Conservation (phyloP, 2,888 invertebrate genomes). For the Pediacus dermestoides region DNA sequence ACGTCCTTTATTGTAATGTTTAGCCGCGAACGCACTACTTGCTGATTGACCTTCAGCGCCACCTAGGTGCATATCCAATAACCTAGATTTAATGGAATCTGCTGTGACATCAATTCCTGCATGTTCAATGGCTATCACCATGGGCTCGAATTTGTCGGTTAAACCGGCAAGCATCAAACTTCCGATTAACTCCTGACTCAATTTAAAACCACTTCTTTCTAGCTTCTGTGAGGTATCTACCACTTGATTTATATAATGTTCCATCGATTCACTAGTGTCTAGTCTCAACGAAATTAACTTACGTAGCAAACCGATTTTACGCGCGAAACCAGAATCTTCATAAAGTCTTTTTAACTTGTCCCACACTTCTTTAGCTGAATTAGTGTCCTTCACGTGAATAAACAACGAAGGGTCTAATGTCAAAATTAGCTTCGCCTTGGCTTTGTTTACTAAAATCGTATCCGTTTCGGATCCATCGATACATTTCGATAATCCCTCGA, state of each 20-base stretch:
- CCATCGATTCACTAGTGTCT: slow-evolving; percentile 29
- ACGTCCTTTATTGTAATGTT: too few species aligned
- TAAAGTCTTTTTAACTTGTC: slow-evolving; percentile 19
- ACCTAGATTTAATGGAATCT: too few species aligned
- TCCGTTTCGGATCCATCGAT: slow-evolving; percentile 14
- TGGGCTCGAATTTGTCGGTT: too few species aligned
- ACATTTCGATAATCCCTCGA: slow-evolving; percentile 13
- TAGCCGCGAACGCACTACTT: too few species aligned
- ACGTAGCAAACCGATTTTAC: slow-evolving; percentile 21
- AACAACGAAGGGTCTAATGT: slow-evolving; percentile 30
- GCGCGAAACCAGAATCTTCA: slow-evolving; percentile 23
- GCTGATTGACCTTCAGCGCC: too few species aligned
- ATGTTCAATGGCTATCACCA: too few species aligned
- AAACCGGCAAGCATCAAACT: too few species aligned
- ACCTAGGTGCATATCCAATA: too few species aligned
- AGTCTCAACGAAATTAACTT: slow-evolving; percentile 24
- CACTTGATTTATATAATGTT: slow-evolving; percentile 28
- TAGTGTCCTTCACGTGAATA: slow-evolving; percentile 28
- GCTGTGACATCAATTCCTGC: too few species aligned
- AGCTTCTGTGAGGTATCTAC: slow-evolving; percentile 26
- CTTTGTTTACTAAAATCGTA: slow-evolving; percentile 21
- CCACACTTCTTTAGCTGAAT: slow-evolving; percentile 21
- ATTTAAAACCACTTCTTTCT: slow-evolving; percentile 23
- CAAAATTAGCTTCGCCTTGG: slow-evolving; percentile 32
- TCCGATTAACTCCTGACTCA: too few species aligned